A percentile compares a stretch with the other conserved stretches of the same genome.
Conservation (phyloP, 2,888 invertebrate species). For the Pheosia tremula region DNA sequence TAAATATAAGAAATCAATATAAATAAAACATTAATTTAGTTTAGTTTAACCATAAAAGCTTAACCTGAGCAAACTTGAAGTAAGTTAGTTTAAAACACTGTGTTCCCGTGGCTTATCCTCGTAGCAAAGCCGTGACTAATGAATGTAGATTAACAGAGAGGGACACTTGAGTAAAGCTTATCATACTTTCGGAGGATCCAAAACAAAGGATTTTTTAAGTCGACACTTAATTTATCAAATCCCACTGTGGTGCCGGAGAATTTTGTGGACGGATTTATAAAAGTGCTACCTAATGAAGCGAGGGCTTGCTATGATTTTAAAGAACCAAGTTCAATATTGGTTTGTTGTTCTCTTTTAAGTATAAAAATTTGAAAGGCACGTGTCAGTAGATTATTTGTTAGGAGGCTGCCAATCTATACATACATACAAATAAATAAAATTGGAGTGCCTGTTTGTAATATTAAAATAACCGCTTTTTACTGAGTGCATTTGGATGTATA, state of each 20-base stretch:
- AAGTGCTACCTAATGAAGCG: slow-evolving; percentile 5
- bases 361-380: too few relatives aligned
- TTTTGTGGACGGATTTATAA: slow-evolving; percentile 1
- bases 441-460: too few relatives aligned
- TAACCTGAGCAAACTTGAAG: background rate
- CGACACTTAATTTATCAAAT: slow-evolving; percentile 9
- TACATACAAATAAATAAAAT: too few relatives aligned
- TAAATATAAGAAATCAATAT: too few relatives aligned
- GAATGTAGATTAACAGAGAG: slow-evolving; percentile 6
- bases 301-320: background rate
- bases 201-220: slow-evolving; percentile 7
- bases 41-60: too few relatives aligned
- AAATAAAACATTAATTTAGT: too few relatives aligned
- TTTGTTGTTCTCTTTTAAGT: background rate
- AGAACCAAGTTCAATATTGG: background rate
- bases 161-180: slow-evolving; percentile 7
- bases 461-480: too few relatives aligned
- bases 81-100: background rate
- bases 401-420: too few relatives aligned
- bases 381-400: too few relatives aligned
- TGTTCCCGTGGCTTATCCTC: background rate
- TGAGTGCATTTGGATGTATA: too few relatives aligned
- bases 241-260: slow-evolving; percentile 1
- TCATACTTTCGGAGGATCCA: slow-evolving; percentile 6
- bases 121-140: slow-evolving; percentile 5